phyloP scores from a whole-genome alignment of 1,140 invertebrate species.

The Hycleus phaleratus region DNA sequence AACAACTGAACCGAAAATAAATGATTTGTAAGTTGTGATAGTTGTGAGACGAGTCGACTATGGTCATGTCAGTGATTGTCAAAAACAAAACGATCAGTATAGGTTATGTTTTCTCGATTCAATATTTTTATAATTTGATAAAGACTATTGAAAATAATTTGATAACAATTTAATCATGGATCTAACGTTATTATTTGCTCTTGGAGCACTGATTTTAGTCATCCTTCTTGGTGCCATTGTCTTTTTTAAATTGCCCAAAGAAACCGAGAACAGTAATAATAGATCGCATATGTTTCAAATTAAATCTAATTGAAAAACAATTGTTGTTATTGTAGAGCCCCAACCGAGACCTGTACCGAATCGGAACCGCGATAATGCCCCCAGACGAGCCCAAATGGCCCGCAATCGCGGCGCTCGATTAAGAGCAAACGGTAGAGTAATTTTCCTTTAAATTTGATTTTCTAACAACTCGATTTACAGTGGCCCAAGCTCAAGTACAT shows the following conservation, averaged over 20 bases:
- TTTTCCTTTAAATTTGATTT: not conserved
- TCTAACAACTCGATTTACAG: constrained; percentile 21
- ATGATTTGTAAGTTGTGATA: no score
- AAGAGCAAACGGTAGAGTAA: constrained; percentile 47
- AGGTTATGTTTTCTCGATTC: no score
- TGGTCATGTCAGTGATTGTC: no score
- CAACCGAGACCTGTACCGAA: constrained; percentile 27
- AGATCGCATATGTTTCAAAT: not conserved
- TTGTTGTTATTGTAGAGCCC: not conserved
- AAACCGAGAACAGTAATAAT: constrained; percentile 28
- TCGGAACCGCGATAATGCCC: constrained; percentile 43
- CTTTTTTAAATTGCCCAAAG: constrained; percentile 33
- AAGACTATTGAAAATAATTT: no score
- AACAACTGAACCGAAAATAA: no score
- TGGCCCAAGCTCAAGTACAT: constrained; percentile 25
- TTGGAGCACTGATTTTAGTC: constrained; percentile 42
- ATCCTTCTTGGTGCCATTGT: constrained; percentile 42
- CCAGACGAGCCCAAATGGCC: constrained; percentile 51
- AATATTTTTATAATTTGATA: no score
- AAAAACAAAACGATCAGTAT: no score
- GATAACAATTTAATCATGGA: not conserved
- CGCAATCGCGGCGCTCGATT: constrained; percentile 55
- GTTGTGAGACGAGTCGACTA: no score
- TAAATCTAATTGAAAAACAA: not conserved
- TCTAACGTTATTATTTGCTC: constrained; percentile 42